phyloP scores from a whole-genome alignment of 2,113 vertebrate genomes.

The Dasyprocta punctata region DNA sequence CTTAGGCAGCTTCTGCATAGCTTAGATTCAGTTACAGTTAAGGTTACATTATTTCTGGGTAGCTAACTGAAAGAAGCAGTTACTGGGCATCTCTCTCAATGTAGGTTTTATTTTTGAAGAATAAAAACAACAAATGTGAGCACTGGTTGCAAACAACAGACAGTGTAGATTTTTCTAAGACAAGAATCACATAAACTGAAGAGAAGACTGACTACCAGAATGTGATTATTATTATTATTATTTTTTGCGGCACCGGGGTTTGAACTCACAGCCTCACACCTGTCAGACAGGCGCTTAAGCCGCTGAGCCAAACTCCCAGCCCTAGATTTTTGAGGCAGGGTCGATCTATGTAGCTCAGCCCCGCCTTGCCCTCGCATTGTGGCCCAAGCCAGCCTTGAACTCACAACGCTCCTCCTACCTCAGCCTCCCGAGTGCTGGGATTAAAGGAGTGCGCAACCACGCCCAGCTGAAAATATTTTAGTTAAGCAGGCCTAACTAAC shows the following conservation, averaged over 20 bases:
- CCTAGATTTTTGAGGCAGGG: too few relatives aligned
- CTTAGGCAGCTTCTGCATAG: neutral
- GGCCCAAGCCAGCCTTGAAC: too few relatives aligned
- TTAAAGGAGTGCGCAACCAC: too few relatives aligned
- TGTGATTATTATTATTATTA: too few relatives aligned
- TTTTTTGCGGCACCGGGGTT: too few relatives aligned
- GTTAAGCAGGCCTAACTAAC: neutral
- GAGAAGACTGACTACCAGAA: slow-evolving; percentile 10
- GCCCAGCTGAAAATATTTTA: neutral
- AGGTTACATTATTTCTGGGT: slow-evolving; percentile 31
- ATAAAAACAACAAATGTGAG: neutral
- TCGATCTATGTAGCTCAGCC: too few relatives aligned
- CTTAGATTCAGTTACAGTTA: neutral
- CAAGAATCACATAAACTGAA: neutral
- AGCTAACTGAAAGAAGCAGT: neutral
- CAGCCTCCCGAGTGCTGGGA: too few relatives aligned
- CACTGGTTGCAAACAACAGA: neutral
- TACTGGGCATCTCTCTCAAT: neutral
- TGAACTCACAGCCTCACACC: too few relatives aligned
- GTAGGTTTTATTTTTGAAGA: slow-evolving; percentile 22
- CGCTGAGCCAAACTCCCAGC: too few relatives aligned
- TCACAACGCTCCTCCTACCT: too few relatives aligned
- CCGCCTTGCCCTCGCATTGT: too few relatives aligned
- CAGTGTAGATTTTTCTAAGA: neutral
- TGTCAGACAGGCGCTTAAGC: too few relatives aligned